Percentiles rank a stretch among this genome's conserved stretches.
These are phyloP conservation scores for Heterodera carotae DNA, from an alignment of 1,140 invertebrate genomes.

Conservation along the genomic window DNA sequence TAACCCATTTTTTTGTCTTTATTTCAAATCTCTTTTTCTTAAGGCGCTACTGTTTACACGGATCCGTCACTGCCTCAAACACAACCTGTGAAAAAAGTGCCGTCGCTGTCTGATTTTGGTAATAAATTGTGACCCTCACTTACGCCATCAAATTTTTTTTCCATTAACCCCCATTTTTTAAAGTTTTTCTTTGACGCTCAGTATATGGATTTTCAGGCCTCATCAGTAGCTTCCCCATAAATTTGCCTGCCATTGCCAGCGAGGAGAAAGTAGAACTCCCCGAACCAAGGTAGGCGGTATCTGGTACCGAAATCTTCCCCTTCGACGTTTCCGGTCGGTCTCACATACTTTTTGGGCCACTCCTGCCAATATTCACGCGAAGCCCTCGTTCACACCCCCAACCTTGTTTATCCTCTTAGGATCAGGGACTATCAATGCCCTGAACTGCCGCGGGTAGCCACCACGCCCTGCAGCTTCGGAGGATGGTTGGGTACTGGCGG, in stretches of 20 bases:
- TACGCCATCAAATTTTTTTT: background rate
- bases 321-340: too few species aligned
- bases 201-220: background rate
- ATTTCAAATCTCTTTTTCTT: background rate
- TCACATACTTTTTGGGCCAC: too few species aligned
- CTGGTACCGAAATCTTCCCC: too few species aligned
- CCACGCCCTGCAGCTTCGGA: conserved; percentile 30
- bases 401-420: too few species aligned
- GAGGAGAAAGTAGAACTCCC: background rate
- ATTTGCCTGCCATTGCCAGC: background rate
- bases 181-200: too few species aligned
- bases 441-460: conserved; percentile 29
- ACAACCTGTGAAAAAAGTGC: conserved; percentile 48
- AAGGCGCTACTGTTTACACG: background rate
- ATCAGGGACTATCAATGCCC: background rate
- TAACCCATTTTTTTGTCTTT: background rate
- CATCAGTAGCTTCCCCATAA: background rate
- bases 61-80: conserved; percentile 20
- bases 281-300: too few species aligned
- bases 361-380: too few species aligned
- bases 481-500: conserved; percentile 10
- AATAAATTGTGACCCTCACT: too few species aligned
- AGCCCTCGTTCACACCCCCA: too few species aligned
- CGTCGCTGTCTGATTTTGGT: background rate
- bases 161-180: background rate